These are phyloP conservation scores for Heliconius melpomene DNA, from an alignment of 1,140 invertebrate species.

Conservation along the genomic window DNA sequence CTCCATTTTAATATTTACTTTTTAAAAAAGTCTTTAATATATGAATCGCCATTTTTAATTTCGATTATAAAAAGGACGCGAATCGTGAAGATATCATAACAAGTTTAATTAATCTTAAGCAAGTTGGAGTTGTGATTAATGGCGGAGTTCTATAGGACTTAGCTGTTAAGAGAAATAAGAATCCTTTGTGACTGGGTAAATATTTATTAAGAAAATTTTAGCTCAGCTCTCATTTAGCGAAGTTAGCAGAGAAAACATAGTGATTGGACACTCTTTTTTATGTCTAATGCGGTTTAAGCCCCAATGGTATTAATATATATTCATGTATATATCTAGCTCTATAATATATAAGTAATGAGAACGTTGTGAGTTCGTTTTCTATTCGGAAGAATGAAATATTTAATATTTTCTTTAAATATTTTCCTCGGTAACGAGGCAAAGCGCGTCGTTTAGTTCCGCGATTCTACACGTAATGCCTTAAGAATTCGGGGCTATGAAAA, in stretches of 20 bases:
- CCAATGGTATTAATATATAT: no score
- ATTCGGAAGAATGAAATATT: no score
- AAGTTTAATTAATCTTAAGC: conserved; percentile 1
- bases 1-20: no score
- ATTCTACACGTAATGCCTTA: neutral
- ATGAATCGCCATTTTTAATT: neutral
- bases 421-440: neutral
- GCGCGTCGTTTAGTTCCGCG: neutral
- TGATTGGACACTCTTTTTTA: no score
- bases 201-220: neutral
- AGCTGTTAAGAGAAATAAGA: neutral
- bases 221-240: no score
- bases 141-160: neutral
- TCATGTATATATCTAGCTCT: no score
- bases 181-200: neutral
- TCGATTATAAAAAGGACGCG: neutral
- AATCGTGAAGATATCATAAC: neutral
- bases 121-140: neutral
- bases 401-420: no score
- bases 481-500: neutral
- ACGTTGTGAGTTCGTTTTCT: no score
- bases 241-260: no score
- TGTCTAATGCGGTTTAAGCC: no score
- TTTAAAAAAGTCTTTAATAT: neutral
- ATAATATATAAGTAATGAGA: no score